Evolutionary conservation across 1,140 invertebrate species (phyloP).

Genomic region (Bathynomus jamesi): DNA sequence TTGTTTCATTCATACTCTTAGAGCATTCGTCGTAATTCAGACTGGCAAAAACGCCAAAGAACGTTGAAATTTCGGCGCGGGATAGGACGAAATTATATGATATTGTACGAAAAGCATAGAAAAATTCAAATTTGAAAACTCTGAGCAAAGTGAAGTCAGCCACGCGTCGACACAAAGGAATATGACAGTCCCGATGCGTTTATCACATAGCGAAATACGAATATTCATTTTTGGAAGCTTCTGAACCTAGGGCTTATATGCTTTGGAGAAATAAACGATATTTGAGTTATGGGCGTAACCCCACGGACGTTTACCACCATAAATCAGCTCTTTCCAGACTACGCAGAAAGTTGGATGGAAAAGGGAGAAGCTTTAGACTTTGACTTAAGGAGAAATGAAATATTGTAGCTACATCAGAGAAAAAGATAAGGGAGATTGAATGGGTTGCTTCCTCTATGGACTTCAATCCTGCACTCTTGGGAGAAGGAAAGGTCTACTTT

Average conservation of each 20-base stretch:
- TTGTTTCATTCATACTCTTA: slow-evolving; percentile 28
- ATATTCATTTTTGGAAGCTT: slow-evolving; percentile 36
- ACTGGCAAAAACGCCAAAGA: slow-evolving; percentile 8
- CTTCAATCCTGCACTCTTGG: slow-evolving; percentile 30
- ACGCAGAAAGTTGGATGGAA: not conserved
- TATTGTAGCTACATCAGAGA: slow-evolving; percentile 34
- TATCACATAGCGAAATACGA: slow-evolving; percentile 36
- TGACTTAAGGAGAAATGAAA: slow-evolving; percentile 33
- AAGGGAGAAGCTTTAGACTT: slow-evolving; percentile 23
- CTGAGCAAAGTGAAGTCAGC: slow-evolving; percentile 28
- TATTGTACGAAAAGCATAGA: slow-evolving; percentile 18
- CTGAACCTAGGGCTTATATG: slow-evolving; percentile 35
- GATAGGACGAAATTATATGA: slow-evolving; percentile 26
- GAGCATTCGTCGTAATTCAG: not conserved
- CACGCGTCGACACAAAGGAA: slow-evolving; percentile 35
- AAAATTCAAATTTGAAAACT: slow-evolving; percentile 28
- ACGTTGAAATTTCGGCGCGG: slow-evolving; percentile 12
- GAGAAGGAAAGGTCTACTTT: not conserved
- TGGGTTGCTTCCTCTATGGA: slow-evolving; percentile 33
- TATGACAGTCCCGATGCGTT: slow-evolving; percentile 36
- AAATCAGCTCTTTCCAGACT: slow-evolving; percentile 21
- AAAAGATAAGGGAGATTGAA: slow-evolving; percentile 35
- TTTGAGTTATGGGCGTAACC: slow-evolving; percentile 32
- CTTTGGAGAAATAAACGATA: slow-evolving; percentile 37
- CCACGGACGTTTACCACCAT: slow-evolving; percentile 4